Conservation (phyloP, 2,797 vertebrate species). For the Phaenicophaeus curvirostris region DNA sequence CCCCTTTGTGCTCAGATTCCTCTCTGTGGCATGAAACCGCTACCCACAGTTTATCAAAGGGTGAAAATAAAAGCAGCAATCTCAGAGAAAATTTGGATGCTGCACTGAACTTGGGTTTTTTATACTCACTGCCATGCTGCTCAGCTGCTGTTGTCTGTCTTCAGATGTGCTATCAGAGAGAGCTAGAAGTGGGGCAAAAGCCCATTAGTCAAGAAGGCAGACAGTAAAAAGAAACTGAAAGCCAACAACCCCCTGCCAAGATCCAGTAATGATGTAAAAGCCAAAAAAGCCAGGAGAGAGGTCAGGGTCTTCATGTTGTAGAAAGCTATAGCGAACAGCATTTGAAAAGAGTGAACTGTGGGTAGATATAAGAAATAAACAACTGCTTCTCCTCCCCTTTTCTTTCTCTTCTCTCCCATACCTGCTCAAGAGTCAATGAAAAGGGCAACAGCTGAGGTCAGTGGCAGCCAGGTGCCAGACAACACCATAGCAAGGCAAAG, state of each 20-base stretch:
- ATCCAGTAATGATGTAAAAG: neutral
- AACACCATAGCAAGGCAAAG: neutral
- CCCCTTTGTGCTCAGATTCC: neutral
- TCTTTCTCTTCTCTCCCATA: too few species aligned
- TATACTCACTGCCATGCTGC: neutral
- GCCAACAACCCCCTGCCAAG: neutral
- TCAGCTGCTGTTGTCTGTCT: neutral
- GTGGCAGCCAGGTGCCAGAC: neutral
- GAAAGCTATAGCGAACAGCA: accelerated
- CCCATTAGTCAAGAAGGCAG: neutral
- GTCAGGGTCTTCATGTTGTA: accelerated
- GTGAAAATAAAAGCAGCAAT: neutral
- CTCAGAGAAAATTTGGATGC: neutral
- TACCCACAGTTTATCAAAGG: neutral
- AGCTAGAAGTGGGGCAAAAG: neutral
- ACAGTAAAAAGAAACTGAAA: neutral
- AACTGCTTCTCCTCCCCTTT: neutral
- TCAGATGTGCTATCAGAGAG: neutral
- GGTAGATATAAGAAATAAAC: neutral
- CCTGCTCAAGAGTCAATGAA: neutral
- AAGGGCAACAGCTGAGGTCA: neutral
- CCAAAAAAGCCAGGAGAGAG: neutral
- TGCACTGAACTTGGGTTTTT: neutral
- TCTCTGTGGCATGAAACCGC: neutral
- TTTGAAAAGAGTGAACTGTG: accelerated